Evolutionary conservation across 2,797 vertebrate genomes (phyloP).

Genomic region (Gymnodraco acuticeps): DNA sequence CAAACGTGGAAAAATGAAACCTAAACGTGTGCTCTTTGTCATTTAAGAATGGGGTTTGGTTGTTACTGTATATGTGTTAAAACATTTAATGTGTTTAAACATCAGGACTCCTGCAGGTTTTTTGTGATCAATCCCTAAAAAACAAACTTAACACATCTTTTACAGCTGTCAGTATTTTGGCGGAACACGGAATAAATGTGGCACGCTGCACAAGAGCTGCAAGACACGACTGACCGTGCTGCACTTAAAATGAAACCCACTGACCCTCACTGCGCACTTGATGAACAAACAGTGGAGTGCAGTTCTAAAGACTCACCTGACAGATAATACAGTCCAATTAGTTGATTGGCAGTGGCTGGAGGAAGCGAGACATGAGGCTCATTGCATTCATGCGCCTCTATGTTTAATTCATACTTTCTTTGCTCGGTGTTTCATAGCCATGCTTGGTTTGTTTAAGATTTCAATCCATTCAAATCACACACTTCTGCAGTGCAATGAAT

Average conservation of each 20-base stretch:
- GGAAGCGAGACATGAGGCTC: constrained; percentile 49
- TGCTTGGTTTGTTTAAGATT: constrained; percentile 74
- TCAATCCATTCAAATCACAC: constrained; percentile 75
- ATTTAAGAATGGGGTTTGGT: not conserved
- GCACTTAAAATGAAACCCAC: constrained; percentile 31
- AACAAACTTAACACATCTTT: constrained; percentile 35
- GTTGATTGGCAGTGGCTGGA: constrained; percentile 59
- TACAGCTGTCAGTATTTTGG: constrained; percentile 22
- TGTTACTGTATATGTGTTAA: not conserved
- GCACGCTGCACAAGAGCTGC: constrained; percentile 16
- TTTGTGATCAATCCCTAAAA: not conserved
- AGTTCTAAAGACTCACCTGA: constrained; percentile 31
- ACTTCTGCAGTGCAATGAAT: constrained; percentile 71
- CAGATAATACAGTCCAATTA: constrained; percentile 56
- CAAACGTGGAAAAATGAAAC: not conserved
- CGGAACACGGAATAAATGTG: constrained; percentile 31
- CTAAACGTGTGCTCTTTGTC: not conserved
- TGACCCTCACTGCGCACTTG: constrained; percentile 13
- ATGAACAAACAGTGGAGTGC: constrained; percentile 27
- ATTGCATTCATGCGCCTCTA: constrained; percentile 46
- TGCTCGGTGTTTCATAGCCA: constrained; percentile 58
- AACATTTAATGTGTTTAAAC: constrained; percentile 6
- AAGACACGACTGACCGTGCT: constrained; percentile 4
- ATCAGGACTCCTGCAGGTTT: constrained; percentile 5
- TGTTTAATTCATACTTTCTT: constrained; percentile 76